phyloP scores from a whole-genome alignment of 2,888 invertebrate species.

The Balanococcus diminutus region DNA sequence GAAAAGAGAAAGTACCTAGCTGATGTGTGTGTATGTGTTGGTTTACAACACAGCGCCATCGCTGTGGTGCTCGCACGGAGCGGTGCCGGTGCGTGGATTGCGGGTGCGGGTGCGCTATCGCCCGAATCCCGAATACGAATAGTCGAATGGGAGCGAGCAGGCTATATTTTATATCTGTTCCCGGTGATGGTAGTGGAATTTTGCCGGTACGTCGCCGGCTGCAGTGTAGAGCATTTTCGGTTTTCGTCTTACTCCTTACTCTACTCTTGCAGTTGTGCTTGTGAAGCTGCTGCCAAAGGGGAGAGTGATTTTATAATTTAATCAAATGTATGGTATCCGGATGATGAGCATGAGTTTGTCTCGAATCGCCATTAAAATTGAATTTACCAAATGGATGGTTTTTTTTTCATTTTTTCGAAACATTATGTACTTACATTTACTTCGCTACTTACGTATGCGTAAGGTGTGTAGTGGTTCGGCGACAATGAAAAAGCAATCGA shows the following conservation, averaged over 20 bases:
- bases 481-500: not conserved
- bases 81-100: conserved; percentile 46
- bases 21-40: conserved; percentile 44
- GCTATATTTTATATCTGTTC: conserved; percentile 19
- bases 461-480: not conserved
- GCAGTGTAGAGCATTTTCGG: not conserved
- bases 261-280: too few relatives aligned
- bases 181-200: not conserved
- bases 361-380: too few relatives aligned
- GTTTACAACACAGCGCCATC: conserved; percentile 52
- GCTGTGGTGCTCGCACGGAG: conserved; percentile 50
- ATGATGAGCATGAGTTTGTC: not conserved
- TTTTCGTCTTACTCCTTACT: not conserved
- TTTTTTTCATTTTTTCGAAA: too few relatives aligned
- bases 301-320: not conserved
- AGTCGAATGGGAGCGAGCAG: not conserved
- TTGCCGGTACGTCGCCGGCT: conserved; percentile 9
- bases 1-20: conserved; percentile 7
- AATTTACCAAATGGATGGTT: too few relatives aligned
- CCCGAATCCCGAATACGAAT: conserved; percentile 21
- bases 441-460: not conserved
- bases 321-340: not conserved
- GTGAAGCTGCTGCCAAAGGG: not conserved
- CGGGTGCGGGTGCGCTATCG: conserved; percentile 8
- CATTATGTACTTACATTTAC: too few relatives aligned